Evolutionary conservation across 2,888 invertebrate species (phyloP).

Genomic region (Agonopterix alstromeriana): DNA sequence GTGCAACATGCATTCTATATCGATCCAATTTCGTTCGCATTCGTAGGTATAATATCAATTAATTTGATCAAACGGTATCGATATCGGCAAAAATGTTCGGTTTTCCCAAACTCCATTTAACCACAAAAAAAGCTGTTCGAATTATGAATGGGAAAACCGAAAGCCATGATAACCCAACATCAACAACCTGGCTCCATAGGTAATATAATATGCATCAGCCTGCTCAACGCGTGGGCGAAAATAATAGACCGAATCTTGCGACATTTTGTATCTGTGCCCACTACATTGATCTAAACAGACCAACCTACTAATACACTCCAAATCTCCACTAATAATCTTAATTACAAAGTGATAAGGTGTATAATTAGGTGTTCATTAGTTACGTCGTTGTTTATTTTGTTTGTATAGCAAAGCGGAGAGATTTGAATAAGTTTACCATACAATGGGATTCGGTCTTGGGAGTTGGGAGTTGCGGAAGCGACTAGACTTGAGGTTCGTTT

Average conservation of each 20-base stretch:
- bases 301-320: conserved; percentile 16
- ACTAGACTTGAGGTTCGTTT: no score
- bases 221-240: conserved; percentile 51
- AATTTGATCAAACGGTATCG: no score
- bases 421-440: conserved; percentile 20
- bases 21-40: no score
- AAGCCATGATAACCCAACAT: no score
- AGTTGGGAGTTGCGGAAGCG: no score
- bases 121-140: no score
- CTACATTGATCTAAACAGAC: conserved; percentile 12
- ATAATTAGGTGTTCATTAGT: neutral
- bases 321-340: neutral
- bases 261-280: conserved; percentile 42
- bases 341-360: conserved; percentile 6
- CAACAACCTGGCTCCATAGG: no score
- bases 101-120: no score
- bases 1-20: no score
- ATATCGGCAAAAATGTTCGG: no score
- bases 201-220: conserved; percentile 2
- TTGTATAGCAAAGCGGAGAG: conserved; percentile 6
- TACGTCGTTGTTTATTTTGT: neutral
- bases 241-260: conserved; percentile 50
- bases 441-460: conserved; percentile 10
- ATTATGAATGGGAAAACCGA: no score
- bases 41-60: no score